phyloP scores from a whole-genome alignment of 1,140 invertebrate species.

The Drosophila tropicalis region DNA sequence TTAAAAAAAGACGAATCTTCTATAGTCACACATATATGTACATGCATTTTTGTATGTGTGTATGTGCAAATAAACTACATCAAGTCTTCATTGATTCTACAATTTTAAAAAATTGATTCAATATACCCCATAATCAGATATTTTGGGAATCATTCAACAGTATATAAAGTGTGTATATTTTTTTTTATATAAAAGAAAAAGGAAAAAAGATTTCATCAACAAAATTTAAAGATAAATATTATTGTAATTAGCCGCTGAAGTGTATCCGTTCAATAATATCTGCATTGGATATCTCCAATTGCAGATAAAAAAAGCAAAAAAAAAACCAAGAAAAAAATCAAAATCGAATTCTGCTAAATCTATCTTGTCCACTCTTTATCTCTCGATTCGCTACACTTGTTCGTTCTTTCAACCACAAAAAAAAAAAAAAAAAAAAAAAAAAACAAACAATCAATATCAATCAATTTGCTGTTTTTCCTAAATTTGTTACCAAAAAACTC shows the following conservation, averaged over 20 bases:
- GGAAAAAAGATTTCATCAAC: background rate
- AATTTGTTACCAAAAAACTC: background rate
- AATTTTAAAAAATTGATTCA: background rate
- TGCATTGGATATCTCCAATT: background rate
- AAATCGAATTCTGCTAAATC: background rate
- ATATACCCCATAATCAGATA: background rate
- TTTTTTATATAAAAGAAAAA: background rate
- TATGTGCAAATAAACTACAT: background rate
- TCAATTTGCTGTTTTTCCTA: background rate
- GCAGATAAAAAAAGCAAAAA: background rate
- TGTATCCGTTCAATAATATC: background rate
- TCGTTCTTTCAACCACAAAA: no score
- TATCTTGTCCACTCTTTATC: background rate
- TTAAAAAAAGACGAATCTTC: no score
- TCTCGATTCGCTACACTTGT: conserved; percentile 26
- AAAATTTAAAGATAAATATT: conserved; percentile 4
- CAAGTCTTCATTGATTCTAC: conserved; percentile 16
- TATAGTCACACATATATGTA: background rate
- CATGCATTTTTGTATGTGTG: no score
- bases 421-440: no score
- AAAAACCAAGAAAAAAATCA: conserved; percentile 1
- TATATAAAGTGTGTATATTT: background rate
- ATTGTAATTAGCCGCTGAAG: background rate
- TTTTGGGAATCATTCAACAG: background rate
- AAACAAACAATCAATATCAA: background rate